Conservation (phyloP, 2,888 invertebrate species). For the Anaspis maculata region DNA sequence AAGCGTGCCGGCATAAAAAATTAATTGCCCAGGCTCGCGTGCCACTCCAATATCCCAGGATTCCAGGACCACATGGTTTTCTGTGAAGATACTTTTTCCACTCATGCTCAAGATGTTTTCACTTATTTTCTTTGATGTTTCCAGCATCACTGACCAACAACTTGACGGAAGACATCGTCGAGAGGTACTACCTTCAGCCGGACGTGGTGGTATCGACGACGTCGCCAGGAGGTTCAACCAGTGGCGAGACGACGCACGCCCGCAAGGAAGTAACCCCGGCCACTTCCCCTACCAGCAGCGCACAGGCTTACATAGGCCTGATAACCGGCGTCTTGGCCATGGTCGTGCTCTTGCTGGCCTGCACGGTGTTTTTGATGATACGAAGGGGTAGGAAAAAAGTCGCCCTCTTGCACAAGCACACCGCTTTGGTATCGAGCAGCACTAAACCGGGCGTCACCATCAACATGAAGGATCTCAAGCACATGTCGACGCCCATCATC, state of each 20-base stretch:
- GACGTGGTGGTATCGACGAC: constrained; percentile 37
- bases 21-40: no score
- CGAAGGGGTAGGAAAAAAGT: constrained; percentile 55
- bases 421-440: constrained; percentile 49
- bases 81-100: no score
- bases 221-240: constrained; percentile 33
- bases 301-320: constrained; percentile 52
- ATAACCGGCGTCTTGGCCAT: constrained; percentile 61
- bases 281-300: constrained; percentile 51
- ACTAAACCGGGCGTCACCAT: constrained; percentile 48
- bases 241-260: constrained; percentile 45
- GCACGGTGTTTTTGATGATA: constrained; percentile 57
- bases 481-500: constrained; percentile 50
- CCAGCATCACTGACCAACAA: constrained; percentile 51
- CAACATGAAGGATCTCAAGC: constrained; percentile 51
- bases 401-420: constrained; percentile 55
- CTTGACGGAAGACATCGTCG: constrained; percentile 51
- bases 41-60: no score
- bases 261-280: constrained; percentile 49
- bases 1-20: no score
- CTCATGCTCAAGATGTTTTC: no score
- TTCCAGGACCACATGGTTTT: no score
- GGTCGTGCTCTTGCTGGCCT: constrained; percentile 55
- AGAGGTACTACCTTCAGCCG: constrained; percentile 53
- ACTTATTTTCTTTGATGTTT: no score